A percentile compares a stretch with the other conserved stretches of the same genome.
These are phyloP conservation scores for Himalopsyche kuldschensis DNA, from an alignment of 2,888 invertebrate genomes.

Conservation along the genomic window DNA sequence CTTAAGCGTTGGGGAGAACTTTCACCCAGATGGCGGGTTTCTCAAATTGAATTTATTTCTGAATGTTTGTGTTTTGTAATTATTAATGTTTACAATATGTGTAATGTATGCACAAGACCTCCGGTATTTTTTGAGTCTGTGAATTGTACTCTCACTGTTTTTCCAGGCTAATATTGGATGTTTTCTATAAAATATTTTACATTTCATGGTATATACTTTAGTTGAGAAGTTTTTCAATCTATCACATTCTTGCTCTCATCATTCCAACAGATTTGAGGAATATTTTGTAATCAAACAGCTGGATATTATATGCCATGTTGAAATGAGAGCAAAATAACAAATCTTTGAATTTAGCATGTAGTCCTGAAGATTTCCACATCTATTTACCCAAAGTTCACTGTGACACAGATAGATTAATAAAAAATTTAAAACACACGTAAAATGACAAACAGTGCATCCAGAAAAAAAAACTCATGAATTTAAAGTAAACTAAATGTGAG, in stretches of 20 bases:
- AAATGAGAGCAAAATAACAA: too few relatives aligned
- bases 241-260: too few relatives aligned
- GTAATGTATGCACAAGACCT: neutral
- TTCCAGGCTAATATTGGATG: neutral
- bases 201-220: neutral
- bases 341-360: too few relatives aligned
- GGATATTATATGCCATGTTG: too few relatives aligned
- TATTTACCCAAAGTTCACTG: too few relatives aligned
- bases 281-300: too few relatives aligned
- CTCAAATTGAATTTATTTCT: constrained; percentile 16
- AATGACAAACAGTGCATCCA: neutral
- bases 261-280: too few relatives aligned
- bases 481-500: neutral
- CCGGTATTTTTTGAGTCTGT: neutral
- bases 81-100: neutral
- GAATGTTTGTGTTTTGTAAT: constrained; percentile 1
- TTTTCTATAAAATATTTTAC: neutral
- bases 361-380: too few relatives aligned
- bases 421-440: neutral
- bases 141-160: neutral
- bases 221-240: too few relatives aligned
- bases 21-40: constrained; percentile 20
- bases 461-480: neutral
- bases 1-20: neutral
- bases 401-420: neutral